Base-by-base conservation (phyloP, 2,888 invertebrate genomes). In the Ectemnius cavifrons region DNA sequence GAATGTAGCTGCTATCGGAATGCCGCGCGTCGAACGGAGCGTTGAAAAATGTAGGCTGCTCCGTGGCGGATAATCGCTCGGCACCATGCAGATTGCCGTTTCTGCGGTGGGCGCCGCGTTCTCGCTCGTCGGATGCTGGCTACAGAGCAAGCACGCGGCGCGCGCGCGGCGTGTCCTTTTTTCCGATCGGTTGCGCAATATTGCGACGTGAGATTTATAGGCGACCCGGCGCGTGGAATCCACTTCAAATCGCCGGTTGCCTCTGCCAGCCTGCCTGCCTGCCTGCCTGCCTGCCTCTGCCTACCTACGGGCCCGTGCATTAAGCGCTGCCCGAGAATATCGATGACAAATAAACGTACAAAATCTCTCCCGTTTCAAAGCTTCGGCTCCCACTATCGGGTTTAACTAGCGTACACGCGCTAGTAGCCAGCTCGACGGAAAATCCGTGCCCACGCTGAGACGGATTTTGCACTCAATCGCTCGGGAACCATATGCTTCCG, bases 301-400 rank as follows among this genome's bases (percentile, higher is more conserved):
- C 37, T 37, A 37, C 6, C 37, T 16, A 52, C 52, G 52, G 52
- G 14, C 65, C 27, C 70, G 63, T 67, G 73, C 63, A 71, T 76
- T 71, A 77, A 67, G 63, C 27, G 62, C 23, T 18, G 66, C 68
- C 64, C 63, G 71, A 46, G 76, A 82, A 77, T 83, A 83, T 83
- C 83, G 78, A 77, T 71, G 83, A 79, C 78, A 79, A 84, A 83
- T 79, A 83, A 79, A 78, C 81, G 81, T 66, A 75, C 63, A 77
- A 81, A 81, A 79, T 82, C 78, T 84, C 78, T 23, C 37, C 37
- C 70, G 78, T 78, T 82, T 78, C 84, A 70, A 83, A 82, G 84
- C 82, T 80, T 77, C 73, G 72, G 71, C 73, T 73, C 57, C 64
- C 66, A 46, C 77, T 75, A 71, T 78, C 79, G 73, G 68, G 77